Evolutionary conservation across 1,140 invertebrate genomes (phyloP).

Genomic region (Panagrolaimus sp.): DNA sequence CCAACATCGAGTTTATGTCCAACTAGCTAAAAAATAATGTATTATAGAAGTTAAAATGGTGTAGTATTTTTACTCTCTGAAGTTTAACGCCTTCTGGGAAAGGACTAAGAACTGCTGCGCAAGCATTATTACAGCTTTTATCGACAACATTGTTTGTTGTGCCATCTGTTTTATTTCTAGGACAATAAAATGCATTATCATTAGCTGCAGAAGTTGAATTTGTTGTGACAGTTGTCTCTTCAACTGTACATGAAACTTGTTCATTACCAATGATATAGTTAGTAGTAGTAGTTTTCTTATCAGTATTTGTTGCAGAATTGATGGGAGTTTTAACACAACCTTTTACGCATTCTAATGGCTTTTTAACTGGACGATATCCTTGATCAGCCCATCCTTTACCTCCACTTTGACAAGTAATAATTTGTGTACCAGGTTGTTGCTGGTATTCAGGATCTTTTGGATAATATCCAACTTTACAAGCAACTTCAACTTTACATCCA

Average conservation of each 20-base stretch:
- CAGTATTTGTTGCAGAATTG: neutral
- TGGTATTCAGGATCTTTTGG: constrained; percentile 7
- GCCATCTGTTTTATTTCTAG: neutral
- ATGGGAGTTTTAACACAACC: neutral
- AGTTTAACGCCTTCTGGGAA: neutral
- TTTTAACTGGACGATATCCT: neutral
- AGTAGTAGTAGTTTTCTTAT: neutral
- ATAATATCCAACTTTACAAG: constrained; percentile 8
- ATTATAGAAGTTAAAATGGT: neutral
- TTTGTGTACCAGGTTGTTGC: constrained; percentile 1
- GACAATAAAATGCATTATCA: constrained; percentile 2
- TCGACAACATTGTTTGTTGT: neutral
- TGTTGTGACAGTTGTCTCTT: neutral
- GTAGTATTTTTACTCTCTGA: neutral
- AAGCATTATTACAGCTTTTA: constrained; percentile 9
- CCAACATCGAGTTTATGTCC: neutral
- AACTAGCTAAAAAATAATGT: neutral
- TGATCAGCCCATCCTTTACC: constrained; percentile 10
- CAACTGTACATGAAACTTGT: neutral
- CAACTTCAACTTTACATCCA: constrained; percentile 5
- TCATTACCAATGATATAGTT: constrained; percentile 3
- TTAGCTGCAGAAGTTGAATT: neutral
- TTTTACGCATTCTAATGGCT: constrained; percentile 1
- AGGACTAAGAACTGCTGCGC: neutral
- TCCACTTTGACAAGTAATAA: neutral